Percentiles rank a stretch among this genome's conserved stretches.
Evolutionary conservation across 2,113 vertebrate genomes (phyloP).

Genomic region (Catagonus wagneri): DNA sequence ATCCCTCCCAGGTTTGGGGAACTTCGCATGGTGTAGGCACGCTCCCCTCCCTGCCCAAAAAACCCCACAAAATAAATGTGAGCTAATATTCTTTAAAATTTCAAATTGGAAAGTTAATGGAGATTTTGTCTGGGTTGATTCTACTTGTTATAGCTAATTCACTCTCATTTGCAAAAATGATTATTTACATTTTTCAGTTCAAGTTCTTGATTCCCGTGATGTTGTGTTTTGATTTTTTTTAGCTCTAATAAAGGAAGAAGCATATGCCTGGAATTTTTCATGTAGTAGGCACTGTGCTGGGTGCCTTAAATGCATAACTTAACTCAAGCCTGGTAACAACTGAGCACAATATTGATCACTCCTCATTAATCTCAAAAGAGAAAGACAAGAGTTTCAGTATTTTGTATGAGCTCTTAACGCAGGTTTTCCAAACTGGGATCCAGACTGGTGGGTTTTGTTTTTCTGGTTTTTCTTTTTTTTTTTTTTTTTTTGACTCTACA

Average conservation of each 20-base stretch:
- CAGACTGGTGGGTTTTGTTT: neutral
- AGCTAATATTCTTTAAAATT: conserved; percentile 30
- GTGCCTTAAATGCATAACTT: neutral
- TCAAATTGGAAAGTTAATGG: neutral
- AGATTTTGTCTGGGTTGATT: neutral
- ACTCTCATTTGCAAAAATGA: neutral
- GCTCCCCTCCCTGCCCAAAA: too few species aligned
- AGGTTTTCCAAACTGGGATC: neutral
- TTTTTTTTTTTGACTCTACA: neutral
- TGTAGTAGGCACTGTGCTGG: neutral
- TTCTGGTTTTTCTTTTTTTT: too few species aligned
- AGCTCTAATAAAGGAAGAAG: neutral
- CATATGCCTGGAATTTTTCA: neutral
- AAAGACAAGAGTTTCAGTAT: neutral
- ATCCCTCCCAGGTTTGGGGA: too few species aligned
- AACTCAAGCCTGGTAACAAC: neutral
- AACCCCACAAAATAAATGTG: neutral
- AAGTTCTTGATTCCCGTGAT: neutral
- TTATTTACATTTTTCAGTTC: neutral
- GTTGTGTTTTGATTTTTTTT: neutral
- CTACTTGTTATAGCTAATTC: neutral
- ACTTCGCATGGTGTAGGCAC: too few species aligned
- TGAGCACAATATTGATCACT: fast-evolving
- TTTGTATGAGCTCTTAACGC: neutral
- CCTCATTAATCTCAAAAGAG: neutral